Evolutionary conservation across 2,888 invertebrate genomes (phyloP).

Genomic region (Tiliacea citrago): DNA sequence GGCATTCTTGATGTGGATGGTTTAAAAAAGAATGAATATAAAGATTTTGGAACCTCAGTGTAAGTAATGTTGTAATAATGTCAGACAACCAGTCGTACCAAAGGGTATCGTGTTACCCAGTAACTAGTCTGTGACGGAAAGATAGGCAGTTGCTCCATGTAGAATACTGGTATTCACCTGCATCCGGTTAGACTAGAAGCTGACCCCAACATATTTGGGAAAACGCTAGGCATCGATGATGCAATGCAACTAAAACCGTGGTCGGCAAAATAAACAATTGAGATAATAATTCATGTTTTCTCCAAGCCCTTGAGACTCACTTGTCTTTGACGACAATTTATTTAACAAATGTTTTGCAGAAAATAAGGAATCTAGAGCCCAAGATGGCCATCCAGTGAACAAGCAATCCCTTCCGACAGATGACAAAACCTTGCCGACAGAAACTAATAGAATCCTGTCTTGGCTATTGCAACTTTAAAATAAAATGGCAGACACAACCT

Average conservation of each 20-base stretch:
- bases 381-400: constrained; percentile 41
- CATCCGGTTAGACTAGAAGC: too few relatives aligned
- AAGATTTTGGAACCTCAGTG: not conserved
- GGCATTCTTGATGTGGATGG: constrained; percentile 17
- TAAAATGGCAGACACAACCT: constrained; percentile 42
- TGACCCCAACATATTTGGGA: too few relatives aligned
- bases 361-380: constrained; percentile 43
- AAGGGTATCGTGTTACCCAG: too few relatives aligned
- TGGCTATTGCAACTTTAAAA: constrained; percentile 52
- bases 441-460: constrained; percentile 65
- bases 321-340: constrained; percentile 46
- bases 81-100: too few relatives aligned
- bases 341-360: constrained; percentile 43
- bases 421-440: constrained; percentile 64
- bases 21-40: constrained; percentile 8
- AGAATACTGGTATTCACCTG: too few relatives aligned
- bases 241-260: not conserved
- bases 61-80: too few relatives aligned
- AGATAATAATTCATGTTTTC: not conserved
- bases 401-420: constrained; percentile 60
- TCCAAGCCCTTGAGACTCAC: constrained; percentile 12
- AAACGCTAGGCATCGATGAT: too few relatives aligned
- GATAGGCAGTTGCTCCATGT: too few relatives aligned
- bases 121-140: too few relatives aligned
- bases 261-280: constrained; percentile 6